Percentiles rank a stretch among this genome's conserved stretches.
Conservation (phyloP, 2,888 invertebrate species). For the Myathropa florea region DNA sequence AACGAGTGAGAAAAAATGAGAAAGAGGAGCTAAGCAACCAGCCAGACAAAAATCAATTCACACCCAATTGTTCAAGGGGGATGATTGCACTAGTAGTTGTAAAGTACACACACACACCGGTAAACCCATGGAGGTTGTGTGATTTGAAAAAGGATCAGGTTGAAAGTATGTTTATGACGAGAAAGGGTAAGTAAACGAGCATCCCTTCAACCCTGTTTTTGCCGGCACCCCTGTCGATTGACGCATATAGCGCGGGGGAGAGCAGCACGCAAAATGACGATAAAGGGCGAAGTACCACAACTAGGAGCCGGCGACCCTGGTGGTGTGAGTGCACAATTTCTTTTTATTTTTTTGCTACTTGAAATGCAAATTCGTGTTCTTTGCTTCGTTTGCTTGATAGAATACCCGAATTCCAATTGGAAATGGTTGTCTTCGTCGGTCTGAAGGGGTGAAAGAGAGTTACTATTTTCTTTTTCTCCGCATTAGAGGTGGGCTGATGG, state of each 20-base stretch:
- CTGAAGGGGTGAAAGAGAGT: background rate
- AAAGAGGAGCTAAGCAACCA: conserved; percentile 2
- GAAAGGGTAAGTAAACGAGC: conserved; percentile 6
- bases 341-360: background rate
- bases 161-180: conserved; percentile 19
- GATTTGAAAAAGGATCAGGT: conserved; percentile 55
- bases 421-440: background rate
- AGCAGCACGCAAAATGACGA: conserved; percentile 14
- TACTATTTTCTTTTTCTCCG: background rate
- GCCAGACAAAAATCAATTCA: conserved; percentile 62
- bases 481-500: background rate
- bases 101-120: background rate
- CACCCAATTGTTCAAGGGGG: conserved; percentile 46
- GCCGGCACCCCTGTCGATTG: background rate
- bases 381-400: background rate
- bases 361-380: background rate
- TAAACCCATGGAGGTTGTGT: background rate
- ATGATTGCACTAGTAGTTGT: conserved; percentile 35
- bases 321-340: background rate
- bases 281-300: conserved; percentile 9
- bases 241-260: conserved; percentile 22
- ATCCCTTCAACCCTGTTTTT: background rate
- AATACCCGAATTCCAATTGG: background rate
- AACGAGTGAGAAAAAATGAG: background rate
- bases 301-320: too few species aligned